These are phyloP conservation scores for Hyposoter didymator DNA, from an alignment of 2,888 invertebrate genomes.

Conservation along the genomic window DNA sequence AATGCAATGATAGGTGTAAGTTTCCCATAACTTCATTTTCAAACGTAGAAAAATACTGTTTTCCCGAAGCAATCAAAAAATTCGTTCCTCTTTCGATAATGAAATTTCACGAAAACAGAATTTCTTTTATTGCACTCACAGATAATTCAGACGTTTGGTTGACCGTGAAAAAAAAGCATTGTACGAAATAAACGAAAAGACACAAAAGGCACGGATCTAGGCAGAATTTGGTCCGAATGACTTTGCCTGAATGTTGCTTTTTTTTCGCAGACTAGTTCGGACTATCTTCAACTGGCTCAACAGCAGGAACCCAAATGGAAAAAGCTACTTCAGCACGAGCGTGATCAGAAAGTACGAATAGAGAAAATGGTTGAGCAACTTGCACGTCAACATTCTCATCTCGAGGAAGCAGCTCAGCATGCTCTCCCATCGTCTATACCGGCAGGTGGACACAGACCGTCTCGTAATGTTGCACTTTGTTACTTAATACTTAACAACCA, in stretches of 20 bases:
- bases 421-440: constrained; percentile 81
- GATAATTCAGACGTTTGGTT: background rate
- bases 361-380: constrained; percentile 99
- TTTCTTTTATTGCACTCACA: background rate
- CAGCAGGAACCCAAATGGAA: constrained; percentile 97
- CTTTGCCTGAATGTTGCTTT: constrained; percentile 14
- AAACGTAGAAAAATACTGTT: background rate
- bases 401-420: constrained; percentile 96
- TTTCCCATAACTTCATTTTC: constrained; percentile 67
- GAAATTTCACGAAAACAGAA: background rate
- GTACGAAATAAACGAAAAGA: background rate
- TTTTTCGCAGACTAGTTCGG: constrained; percentile 91
- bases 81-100: background rate
- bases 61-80: no score
- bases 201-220: background rate
- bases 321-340: constrained; percentile 96
- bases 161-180: background rate
- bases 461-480: constrained; percentile 78
- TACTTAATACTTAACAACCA: constrained; percentile 1
- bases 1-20: constrained; percentile 98
- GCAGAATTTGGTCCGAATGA: constrained; percentile 10
- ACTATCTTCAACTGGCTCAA: constrained; percentile 95
- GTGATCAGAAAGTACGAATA: constrained; percentile 95
- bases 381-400: constrained; percentile 97
- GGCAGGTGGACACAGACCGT: constrained; percentile 78